These are phyloP conservation scores for Scaptomyza tumidula DNA, from an alignment of 2,888 invertebrate species.

Conservation along the genomic window DNA sequence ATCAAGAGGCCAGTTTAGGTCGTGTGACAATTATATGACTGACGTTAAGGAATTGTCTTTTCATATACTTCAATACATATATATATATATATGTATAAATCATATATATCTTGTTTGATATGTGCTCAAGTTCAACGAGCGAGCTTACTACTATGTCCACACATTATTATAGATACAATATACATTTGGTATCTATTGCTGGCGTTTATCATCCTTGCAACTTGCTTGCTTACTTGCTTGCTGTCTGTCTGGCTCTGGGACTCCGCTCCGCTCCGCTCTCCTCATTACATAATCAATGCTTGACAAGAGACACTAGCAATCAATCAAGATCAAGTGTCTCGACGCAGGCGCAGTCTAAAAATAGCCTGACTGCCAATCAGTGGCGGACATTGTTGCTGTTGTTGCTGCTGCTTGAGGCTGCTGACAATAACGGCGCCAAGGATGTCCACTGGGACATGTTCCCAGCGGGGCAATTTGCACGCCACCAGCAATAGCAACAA, in stretches of 20 bases:
- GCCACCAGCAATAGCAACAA: constrained; percentile 7
- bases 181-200: constrained; percentile 49
- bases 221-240: neutral
- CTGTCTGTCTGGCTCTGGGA: constrained; percentile 13
- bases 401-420: constrained; percentile 8
- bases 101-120: constrained; percentile 27
- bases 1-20: constrained; percentile 84
- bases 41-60: constrained; percentile 77
- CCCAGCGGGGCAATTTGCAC: constrained; percentile 63
- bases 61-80: neutral
- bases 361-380: constrained; percentile 73
- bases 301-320: constrained; percentile 64
- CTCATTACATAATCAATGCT: constrained; percentile 77
- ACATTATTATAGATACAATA: constrained; percentile 68
- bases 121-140: constrained; percentile 72
- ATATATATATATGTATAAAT: neutral
- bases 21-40: constrained; percentile 85
- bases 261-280: constrained; percentile 44
- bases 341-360: constrained; percentile 63
- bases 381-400: constrained; percentile 17
- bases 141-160: constrained; percentile 20
- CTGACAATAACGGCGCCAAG: constrained; percentile 77
- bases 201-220: constrained; percentile 48
- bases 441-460: constrained; percentile 57
- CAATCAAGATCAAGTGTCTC: constrained; percentile 75